Conservation (phyloP, 2,113 vertebrate genomes). For the Pampusana beccarii region DNA sequence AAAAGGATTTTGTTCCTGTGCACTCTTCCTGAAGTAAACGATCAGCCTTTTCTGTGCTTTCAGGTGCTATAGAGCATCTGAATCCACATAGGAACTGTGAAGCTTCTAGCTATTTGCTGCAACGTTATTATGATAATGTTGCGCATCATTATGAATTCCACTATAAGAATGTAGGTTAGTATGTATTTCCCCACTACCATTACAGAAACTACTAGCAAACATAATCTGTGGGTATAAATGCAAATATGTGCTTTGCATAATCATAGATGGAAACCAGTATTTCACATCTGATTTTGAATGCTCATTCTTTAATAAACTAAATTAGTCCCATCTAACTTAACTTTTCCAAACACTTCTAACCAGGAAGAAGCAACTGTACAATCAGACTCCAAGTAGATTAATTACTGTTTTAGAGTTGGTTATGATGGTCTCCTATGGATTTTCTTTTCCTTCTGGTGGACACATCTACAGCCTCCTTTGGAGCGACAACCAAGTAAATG, state of each 20-base stretch:
- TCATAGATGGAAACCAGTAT: neutral
- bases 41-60: neutral
- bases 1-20: neutral
- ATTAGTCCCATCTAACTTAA: neutral
- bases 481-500: neutral
- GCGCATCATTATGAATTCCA: neutral
- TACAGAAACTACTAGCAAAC: neutral
- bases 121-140: neutral
- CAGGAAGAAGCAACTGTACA: neutral
- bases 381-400: neutral
- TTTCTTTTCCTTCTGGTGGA: neutral
- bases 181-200: neutral
- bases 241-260: neutral
- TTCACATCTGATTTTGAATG: neutral
- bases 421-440: neutral
- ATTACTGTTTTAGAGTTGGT: neutral
- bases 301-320: neutral
- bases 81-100: neutral
- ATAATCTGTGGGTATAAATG: neutral
- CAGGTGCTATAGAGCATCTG: neutral
- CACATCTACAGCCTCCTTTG: neutral
- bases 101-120: neutral
- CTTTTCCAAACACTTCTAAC: neutral
- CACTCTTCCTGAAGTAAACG: neutral
- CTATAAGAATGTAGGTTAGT: neutral